Evolutionary conservation across 2,888 invertebrate genomes (phyloP), one percentile per base, ranked within the genome.

Genomic region (Ypsolopha scabrella): DNA sequence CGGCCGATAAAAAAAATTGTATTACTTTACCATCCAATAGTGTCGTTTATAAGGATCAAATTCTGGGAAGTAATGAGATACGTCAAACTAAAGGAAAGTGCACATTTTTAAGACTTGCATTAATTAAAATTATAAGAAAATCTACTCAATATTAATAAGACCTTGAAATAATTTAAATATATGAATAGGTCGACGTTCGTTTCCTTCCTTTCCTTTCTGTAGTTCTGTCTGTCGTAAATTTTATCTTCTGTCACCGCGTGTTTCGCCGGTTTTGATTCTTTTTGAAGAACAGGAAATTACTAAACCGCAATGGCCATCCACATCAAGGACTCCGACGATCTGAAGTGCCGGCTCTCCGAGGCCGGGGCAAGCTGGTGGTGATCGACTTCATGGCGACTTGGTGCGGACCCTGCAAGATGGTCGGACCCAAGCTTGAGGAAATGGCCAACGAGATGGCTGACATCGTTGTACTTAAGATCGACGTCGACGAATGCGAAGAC

Each of bases 371-470:
- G 71, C 85, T 97, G 70, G 93, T 97, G 50, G 91, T 97, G 49
- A 91, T 96, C 57, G 96, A 97, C 81, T 97, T 97, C 81, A 94
- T 91, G 83, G 96, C 96, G 51, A 92, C 92, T 53, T 97, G 96
- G 97, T 97, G 97, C 73, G 96, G 95, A 0, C 96, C 97, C 24
- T 97, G 96, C 89, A 95, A 94, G 80, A 89, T 91, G 87, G 96
- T 96, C 72, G 91, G 92, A 4, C 96, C 96, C 45, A 91, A 92
- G 64, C 81, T 96, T 43, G 93, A 93, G 61, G 92, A 92, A 69
- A 73, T 93, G 57, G 87, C 92, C n/a, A 71, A 75, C 0, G 88
- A 90, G 63, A 87, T 88, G 72, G 77, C 82, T 0, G 90, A 89
- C 55, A 66, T 89, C 52, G 82, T 90, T 43, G 87, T 89, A 2